Conservation (phyloP, 2,888 invertebrate genomes). For the Cheiracanthium punctorium region DNA sequence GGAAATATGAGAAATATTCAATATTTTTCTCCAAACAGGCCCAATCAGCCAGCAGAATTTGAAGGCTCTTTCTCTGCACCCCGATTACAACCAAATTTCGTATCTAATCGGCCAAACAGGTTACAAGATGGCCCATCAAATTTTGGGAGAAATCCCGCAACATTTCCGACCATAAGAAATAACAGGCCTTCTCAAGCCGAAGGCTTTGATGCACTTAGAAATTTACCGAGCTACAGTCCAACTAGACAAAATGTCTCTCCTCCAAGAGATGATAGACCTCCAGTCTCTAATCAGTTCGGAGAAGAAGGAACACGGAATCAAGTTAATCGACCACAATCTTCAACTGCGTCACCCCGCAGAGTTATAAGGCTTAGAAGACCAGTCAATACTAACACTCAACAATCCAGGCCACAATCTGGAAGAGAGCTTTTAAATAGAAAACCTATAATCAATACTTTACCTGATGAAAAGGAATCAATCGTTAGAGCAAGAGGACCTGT, state of each 20-base stretch:
- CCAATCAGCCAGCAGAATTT: slow-evolving; percentile 26
- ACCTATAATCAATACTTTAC: slow-evolving; percentile 56
- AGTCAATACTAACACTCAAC: slow-evolving; percentile 18
- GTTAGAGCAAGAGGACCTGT: slow-evolving; percentile 50
- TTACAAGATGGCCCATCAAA: neutral
- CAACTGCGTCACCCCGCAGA: slow-evolving; percentile 36
- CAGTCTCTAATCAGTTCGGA: neutral
- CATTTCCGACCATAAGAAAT: neutral
- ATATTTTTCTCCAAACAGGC: slow-evolving; percentile 43
- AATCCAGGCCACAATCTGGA: slow-evolving; percentile 18
- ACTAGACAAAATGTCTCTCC: slow-evolving; percentile 28
- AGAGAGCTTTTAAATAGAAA: slow-evolving; percentile 45
- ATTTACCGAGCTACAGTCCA: slow-evolving; percentile 40
- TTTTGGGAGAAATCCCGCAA: slow-evolving; percentile 26
- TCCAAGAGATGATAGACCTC: neutral
- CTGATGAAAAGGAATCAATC: slow-evolving; percentile 18
- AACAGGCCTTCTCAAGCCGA: slow-evolving; percentile 12
- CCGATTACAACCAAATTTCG: slow-evolving; percentile 28
- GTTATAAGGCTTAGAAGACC: slow-evolving; percentile 59
- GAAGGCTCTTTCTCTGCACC: slow-evolving; percentile 9
- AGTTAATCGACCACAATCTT: neutral
- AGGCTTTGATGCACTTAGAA: slow-evolving; percentile 49
- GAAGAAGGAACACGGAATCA: slow-evolving; percentile 25
- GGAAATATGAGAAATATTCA: slow-evolving; percentile 27
- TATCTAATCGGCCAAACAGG: slow-evolving; percentile 16